A percentile compares a stretch with the other conserved stretches of the same genome.
Evolutionary conservation across 2,888 invertebrate genomes (phyloP).

Genomic region (Cataglyphis cursor): DNA sequence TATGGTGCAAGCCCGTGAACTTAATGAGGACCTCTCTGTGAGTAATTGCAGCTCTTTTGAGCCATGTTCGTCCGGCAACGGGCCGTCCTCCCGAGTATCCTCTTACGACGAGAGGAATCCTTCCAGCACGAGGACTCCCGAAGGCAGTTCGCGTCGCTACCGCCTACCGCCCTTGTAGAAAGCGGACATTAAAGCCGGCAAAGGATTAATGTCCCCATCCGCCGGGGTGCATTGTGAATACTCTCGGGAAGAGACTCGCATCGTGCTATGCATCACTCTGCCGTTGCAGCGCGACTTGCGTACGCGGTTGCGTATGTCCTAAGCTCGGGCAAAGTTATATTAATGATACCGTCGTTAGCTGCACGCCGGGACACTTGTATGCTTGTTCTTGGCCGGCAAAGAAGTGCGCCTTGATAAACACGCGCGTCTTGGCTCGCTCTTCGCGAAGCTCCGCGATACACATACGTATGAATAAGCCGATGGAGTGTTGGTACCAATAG

Average conservation of each 20-base stretch:
- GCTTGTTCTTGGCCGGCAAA: slow-evolving; percentile 47
- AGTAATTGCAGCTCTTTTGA: slow-evolving; percentile 57
- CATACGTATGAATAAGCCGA: slow-evolving; percentile 19
- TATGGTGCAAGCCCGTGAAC: slow-evolving; percentile 21
- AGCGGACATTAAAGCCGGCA: slow-evolving; percentile 63
- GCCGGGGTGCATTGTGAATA: slow-evolving; percentile 70
- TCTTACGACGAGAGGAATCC: slow-evolving; percentile 58
- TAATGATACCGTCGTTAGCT: slow-evolving; percentile 76
- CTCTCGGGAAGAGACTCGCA: slow-evolving; percentile 66
- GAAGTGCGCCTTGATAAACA: slow-evolving; percentile 54
- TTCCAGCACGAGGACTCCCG: slow-evolving; percentile 5
- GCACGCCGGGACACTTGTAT: slow-evolving; percentile 75
- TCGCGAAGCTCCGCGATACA: slow-evolving; percentile 36
- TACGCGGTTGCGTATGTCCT: slow-evolving; percentile 68
- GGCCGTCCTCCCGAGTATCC: slow-evolving; percentile 62
- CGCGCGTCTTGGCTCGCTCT: slow-evolving; percentile 19
- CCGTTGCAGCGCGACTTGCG: slow-evolving; percentile 60
- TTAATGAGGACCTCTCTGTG: slow-evolving; percentile 59
- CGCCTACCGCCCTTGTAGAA: slow-evolving; percentile 40
- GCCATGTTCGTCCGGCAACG: slow-evolving; percentile 65
- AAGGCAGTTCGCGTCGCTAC: slow-evolving; percentile 36
- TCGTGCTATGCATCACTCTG: slow-evolving; percentile 74
- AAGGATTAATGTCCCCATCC: slow-evolving; percentile 76
- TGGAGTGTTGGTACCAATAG: not conserved
- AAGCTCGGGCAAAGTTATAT: slow-evolving; percentile 76